A percentile compares a stretch with the other conserved stretches of the same genome.
phyloP scores from a whole-genome alignment of 2,888 invertebrate species.

The Chrysotoxum bicinctum region DNA sequence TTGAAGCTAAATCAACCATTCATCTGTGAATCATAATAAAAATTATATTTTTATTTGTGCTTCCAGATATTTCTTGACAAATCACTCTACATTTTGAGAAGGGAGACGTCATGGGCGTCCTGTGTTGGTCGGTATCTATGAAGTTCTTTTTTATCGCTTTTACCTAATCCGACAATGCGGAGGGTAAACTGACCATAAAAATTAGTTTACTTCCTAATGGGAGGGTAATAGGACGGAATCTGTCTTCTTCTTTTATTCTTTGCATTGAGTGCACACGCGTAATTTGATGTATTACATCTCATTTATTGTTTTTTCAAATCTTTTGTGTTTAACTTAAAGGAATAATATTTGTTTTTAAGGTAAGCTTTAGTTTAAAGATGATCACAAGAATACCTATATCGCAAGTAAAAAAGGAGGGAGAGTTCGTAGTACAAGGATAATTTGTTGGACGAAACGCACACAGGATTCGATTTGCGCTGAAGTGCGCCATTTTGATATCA shows the following conservation, averaged over 20 bases:
- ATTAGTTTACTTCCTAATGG: slow-evolving; percentile 77
- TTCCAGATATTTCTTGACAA: slow-evolving; percentile 59
- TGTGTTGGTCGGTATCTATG: slow-evolving; percentile 37
- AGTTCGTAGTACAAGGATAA: too few relatives aligned
- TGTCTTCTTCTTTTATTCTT: slow-evolving; percentile 56
- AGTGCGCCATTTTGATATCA: too few relatives aligned
- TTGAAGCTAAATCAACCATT: slow-evolving; percentile 66
- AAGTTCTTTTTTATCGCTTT: slow-evolving; percentile 53
- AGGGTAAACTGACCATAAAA: slow-evolving; percentile 78
- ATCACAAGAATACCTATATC: too few relatives aligned
- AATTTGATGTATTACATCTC: slow-evolving; percentile 56
- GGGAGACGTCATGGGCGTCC: slow-evolving; percentile 31
- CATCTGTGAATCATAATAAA: slow-evolving; percentile 72
- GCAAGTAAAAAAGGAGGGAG: too few relatives aligned
- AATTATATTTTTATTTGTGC: slow-evolving; percentile 55
- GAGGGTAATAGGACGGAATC: slow-evolving; percentile 73
- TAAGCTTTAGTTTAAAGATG: not conserved
- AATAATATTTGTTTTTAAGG: not conserved
- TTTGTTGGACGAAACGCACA: too few relatives aligned
- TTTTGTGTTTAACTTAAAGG: slow-evolving; percentile 10
- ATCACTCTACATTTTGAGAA: slow-evolving; percentile 38
- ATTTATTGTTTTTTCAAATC: slow-evolving; percentile 51
- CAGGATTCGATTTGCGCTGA: too few relatives aligned
- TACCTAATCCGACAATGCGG: slow-evolving; percentile 65
- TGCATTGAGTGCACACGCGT: slow-evolving; percentile 46